These are phyloP conservation scores for Strix aluco DNA, from an alignment of 2,113 vertebrate genomes.

Conservation along the genomic window DNA sequence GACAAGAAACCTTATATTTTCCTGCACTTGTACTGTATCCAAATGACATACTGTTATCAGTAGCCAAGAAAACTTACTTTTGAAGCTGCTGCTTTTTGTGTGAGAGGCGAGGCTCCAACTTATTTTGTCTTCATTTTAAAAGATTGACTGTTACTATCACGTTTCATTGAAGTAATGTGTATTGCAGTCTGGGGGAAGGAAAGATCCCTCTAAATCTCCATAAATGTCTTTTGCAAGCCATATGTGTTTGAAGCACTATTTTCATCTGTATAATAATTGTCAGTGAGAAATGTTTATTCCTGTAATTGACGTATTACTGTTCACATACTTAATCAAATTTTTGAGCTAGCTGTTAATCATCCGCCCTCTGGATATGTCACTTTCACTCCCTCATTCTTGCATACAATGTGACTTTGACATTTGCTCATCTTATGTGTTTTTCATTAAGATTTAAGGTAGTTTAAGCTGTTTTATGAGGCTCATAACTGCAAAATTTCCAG, in stretches of 20 bases:
- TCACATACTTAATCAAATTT: background rate
- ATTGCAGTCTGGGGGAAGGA: background rate
- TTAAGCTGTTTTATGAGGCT: background rate
- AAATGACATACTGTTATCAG: background rate
- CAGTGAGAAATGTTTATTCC: background rate
- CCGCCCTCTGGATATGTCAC: background rate
- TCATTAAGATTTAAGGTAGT: background rate
- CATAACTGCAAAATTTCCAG: background rate
- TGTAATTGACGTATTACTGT: background rate
- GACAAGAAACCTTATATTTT: background rate
- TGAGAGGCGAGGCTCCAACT: background rate
- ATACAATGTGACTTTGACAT: background rate
- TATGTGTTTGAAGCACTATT: background rate
- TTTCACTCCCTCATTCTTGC: background rate
- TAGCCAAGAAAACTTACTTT: background rate
- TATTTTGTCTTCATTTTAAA: background rate
- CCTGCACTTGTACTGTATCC: background rate
- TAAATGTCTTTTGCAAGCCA: background rate
- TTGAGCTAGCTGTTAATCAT: background rate
- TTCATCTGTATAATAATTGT: background rate
- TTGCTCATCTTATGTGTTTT: background rate
- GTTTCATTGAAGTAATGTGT: background rate
- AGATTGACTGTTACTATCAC: background rate
- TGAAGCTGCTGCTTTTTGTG: background rate
- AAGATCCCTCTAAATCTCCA: background rate